A percentile compares a stretch with the other conserved stretches of the same genome.
Evolutionary conservation across 1,140 invertebrate species (phyloP).

Genomic region (Mya arenaria): DNA sequence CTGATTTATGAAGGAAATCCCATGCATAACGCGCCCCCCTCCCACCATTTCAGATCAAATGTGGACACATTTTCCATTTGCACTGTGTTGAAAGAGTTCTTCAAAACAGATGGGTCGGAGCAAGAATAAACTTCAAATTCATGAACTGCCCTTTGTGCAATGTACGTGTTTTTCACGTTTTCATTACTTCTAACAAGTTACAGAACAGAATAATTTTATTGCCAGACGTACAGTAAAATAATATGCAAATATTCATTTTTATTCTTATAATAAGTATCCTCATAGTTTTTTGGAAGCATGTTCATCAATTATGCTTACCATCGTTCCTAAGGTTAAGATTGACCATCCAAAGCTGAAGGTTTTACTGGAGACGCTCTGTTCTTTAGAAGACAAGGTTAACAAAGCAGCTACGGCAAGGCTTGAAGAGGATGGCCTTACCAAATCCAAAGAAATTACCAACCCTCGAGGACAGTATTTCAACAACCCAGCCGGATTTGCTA

Average conservation of each 20-base stretch:
- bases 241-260: too few species aligned
- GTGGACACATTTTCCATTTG: conserved; percentile 97
- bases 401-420: conserved; percentile 96
- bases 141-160: conserved; percentile 98
- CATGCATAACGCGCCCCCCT: too few species aligned
- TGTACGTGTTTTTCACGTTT: too few species aligned
- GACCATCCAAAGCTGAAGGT: conserved; percentile 90
- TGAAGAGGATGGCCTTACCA: conserved; percentile 96
- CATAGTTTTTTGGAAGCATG: too few species aligned
- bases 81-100: conserved; percentile 95
- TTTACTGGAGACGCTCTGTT: conserved; percentile 89
- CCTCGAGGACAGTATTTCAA: conserved; percentile 86
- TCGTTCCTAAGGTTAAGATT: conserved; percentile 90
- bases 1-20: too few species aligned
- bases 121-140: conserved; percentile 97
- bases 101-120: conserved; percentile 94
- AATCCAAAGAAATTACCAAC: conserved; percentile 86
- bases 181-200: too few species aligned
- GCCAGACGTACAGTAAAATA: too few species aligned
- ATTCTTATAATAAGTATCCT: too few species aligned
- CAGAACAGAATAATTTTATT: too few species aligned
- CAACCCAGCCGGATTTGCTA: conserved; percentile 93
- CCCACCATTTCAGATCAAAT: conserved; percentile 88
- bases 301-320: too few species aligned
- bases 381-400: conserved; percentile 93